A percentile compares a stretch with the other conserved stretches of the same genome.
Conservation (phyloP, 2,797 vertebrate genomes). For the Chloroceryle amazona region DNA sequence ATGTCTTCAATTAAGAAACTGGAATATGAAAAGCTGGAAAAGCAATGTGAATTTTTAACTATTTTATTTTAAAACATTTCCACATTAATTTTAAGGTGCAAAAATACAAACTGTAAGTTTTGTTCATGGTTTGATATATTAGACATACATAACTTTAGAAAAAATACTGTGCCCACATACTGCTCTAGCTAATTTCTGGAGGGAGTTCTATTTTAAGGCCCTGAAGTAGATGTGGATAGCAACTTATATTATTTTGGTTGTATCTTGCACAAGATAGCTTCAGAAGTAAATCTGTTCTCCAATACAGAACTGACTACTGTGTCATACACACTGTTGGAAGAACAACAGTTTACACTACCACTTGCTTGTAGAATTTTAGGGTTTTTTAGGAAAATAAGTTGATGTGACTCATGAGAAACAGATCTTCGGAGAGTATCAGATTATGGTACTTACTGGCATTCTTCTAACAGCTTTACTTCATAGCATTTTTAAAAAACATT, state of each 20-base stretch:
- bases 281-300: background rate
- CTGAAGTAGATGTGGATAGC: background rate
- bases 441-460: background rate
- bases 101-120: background rate
- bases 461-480: background rate
- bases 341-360: background rate
- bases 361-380: background rate
- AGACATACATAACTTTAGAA: background rate
- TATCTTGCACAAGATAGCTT: background rate
- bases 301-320: background rate
- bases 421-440: background rate
- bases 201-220: background rate
- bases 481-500: background rate
- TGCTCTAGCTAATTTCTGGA: background rate
- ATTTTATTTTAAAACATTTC: background rate
- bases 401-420: background rate
- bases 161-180: background rate
- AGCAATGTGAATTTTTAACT: background rate
- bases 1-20: background rate
- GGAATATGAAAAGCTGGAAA: background rate
- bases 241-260: background rate
- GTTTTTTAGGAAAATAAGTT: background rate
- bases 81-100: background rate
- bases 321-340: background rate
- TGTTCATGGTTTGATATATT: background rate